Conservation (phyloP, 2,113 vertebrate genomes). For the Hirundichthys speculiger region DNA sequence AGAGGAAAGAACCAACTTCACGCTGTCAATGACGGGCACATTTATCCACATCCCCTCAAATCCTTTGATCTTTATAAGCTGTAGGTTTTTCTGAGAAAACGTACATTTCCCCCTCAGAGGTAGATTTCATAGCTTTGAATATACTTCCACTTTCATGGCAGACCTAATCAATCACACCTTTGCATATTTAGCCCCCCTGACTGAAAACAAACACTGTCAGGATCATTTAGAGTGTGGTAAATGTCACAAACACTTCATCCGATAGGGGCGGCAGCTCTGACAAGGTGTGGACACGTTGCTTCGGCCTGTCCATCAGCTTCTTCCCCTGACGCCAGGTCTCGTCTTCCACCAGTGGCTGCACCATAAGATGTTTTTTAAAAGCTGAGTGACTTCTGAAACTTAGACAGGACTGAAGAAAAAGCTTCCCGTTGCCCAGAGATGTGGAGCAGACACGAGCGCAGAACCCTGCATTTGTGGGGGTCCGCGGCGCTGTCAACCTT, state of each 20-base stretch:
- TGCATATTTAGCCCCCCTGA: background rate
- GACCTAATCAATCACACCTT: background rate
- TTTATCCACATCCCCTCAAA: background rate
- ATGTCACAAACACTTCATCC: too few relatives aligned
- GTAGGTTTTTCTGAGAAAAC: background rate
- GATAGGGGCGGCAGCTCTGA: background rate
- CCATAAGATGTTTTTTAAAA: constrained; percentile 16
- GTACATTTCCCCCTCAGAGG: background rate
- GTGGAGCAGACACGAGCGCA: constrained; percentile 15
- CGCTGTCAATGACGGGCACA: background rate
- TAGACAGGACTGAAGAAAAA: constrained; percentile 18
- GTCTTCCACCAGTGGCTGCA: constrained; percentile 1
- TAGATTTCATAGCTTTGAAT: background rate
- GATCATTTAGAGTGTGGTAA: background rate
- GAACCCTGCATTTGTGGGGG: constrained; percentile 21
- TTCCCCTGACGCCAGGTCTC: constrained; percentile 6
- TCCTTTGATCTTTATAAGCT: background rate
- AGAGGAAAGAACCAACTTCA: background rate
- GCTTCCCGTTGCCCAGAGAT: constrained; percentile 11
- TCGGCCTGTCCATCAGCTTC: constrained; percentile 2
- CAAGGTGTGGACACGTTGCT: background rate
- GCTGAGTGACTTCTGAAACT: constrained; percentile 38
- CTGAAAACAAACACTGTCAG: background rate
- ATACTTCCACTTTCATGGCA: background rate
- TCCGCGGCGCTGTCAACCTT: background rate